These are phyloP conservation scores for Platysternon megacephalum DNA, from an alignment of 2,113 vertebrate species.

Conservation along the genomic window DNA sequence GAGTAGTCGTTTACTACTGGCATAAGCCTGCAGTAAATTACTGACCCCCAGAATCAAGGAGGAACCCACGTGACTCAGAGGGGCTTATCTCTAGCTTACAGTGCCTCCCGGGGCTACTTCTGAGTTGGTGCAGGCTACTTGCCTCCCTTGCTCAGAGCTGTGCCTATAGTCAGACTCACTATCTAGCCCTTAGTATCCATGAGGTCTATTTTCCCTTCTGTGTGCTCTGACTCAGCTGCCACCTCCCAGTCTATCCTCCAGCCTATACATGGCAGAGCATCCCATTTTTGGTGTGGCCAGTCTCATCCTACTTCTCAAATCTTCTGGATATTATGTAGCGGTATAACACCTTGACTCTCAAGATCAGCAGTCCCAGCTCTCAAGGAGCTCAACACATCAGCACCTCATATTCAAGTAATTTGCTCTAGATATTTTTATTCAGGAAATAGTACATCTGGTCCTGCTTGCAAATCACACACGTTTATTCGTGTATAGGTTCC, in stretches of 20 bases:
- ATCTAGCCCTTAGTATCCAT: background rate
- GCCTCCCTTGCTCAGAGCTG: background rate
- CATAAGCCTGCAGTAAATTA: background rate
- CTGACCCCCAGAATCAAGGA: rapidly evolving
- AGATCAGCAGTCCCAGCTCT: constrained; percentile 34
- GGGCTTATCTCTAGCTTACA: background rate
- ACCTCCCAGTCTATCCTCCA: background rate
- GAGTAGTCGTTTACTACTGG: rapidly evolving
- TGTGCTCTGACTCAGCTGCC: background rate
- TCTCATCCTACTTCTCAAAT: background rate
- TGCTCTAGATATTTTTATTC: constrained; percentile 33
- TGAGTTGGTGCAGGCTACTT: background rate
- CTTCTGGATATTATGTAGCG: background rate
- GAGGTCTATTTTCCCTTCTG: background rate
- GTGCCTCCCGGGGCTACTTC: background rate
- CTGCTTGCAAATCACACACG: constrained; percentile 45
- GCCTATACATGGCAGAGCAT: background rate
- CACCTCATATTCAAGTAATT: constrained; percentile 30
- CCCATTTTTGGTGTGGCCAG: background rate
- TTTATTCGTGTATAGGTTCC: constrained; percentile 55
- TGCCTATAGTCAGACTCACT: background rate
- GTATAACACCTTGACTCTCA: constrained; percentile 5
- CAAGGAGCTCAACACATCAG: constrained; percentile 50
- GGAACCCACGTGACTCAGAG: background rate
- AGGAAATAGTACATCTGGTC: constrained; percentile 41